These are phyloP conservation scores for Anthoscopus minutus DNA, from an alignment of 2,113 vertebrate species.

Conservation along the genomic window DNA sequence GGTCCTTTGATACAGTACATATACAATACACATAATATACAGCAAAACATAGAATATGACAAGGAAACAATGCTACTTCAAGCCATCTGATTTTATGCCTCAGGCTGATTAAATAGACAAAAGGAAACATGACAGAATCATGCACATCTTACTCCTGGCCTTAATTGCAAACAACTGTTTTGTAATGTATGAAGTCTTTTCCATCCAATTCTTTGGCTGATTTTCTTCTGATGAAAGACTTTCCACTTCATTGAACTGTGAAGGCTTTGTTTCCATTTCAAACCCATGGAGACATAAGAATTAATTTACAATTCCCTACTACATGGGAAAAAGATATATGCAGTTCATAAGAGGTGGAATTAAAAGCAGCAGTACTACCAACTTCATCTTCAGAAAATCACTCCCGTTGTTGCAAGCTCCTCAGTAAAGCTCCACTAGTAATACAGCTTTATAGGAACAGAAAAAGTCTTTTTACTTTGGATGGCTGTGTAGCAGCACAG, in stretches of 20 bases:
- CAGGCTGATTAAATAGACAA: conserved; percentile 43
- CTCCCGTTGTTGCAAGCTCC: neutral
- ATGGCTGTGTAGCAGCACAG: neutral
- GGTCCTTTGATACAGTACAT: neutral
- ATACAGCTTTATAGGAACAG: neutral
- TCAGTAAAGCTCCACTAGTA: neutral
- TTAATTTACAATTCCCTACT: conserved; percentile 20
- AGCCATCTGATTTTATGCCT: conserved; percentile 9
- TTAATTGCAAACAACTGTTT: conserved; percentile 59
- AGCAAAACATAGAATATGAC: neutral
- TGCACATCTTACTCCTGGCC: conserved; percentile 15
- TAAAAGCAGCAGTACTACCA: neutral
- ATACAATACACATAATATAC: neutral
- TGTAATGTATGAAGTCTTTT: conserved; percentile 27
- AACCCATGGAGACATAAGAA: conserved; percentile 23
- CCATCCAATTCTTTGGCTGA: conserved; percentile 36
- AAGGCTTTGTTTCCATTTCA: conserved; percentile 20
- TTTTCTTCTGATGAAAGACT: conserved; percentile 49
- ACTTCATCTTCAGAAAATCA: conserved; percentile 19
- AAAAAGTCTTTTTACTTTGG: neutral
- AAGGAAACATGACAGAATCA: conserved; percentile 26
- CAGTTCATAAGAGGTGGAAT: neutral
- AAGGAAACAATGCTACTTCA: conserved; percentile 7
- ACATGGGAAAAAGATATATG: neutral
- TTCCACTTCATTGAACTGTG: conserved; percentile 57